Evolutionary conservation across 2,888 invertebrate genomes (phyloP).

Genomic region (Apamea crenata): DNA sequence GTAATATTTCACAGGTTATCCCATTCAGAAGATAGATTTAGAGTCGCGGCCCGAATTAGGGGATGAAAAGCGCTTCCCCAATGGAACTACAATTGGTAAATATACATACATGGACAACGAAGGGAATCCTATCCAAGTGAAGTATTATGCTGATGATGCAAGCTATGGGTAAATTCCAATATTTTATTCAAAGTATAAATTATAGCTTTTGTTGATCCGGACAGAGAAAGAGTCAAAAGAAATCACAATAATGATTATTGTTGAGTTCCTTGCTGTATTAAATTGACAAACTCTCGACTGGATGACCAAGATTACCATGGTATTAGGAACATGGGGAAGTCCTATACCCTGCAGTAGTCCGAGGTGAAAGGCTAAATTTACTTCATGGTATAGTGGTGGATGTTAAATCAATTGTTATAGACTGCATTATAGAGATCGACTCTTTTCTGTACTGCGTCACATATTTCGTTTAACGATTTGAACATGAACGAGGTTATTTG

Average conservation of each 20-base stretch:
- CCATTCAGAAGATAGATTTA: conserved; percentile 63
- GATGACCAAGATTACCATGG: neutral
- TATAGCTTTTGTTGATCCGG: neutral
- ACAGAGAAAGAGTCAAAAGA: neutral
- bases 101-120: conserved; percentile 92
- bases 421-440: neutral
- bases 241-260: neutral
- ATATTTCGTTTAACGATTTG: neutral
- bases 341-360: too few species aligned
- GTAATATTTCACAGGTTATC: conserved; percentile 71
- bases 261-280: neutral
- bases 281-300: neutral
- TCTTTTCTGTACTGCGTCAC: neutral
- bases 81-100: conserved; percentile 93
- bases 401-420: neutral
- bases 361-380: neutral
- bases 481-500: neutral
- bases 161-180: conserved; percentile 91
- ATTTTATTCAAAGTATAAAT: neutral
- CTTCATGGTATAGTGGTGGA: neutral
- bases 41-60: conserved; percentile 73
- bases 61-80: conserved; percentile 91
- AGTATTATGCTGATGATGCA: conserved; percentile 91
- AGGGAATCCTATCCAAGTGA: conserved; percentile 92
- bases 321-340: neutral